Evolutionary conservation across 2,113 vertebrate genomes (phyloP).

Genomic region (Monarcha castaneiventris): DNA sequence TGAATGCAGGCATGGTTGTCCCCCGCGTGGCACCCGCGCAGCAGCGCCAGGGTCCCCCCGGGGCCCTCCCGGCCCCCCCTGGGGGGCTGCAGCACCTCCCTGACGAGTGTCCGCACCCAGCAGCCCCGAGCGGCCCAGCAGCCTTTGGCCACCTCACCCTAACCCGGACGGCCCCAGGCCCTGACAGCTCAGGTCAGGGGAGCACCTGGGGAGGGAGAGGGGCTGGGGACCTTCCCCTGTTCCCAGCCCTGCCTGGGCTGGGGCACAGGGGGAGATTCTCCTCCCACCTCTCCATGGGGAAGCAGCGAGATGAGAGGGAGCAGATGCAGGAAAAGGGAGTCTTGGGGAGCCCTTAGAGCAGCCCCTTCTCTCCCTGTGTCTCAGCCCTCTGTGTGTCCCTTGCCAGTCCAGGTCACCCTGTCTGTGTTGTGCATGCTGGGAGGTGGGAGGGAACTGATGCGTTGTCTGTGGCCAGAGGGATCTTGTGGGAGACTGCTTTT

Average conservation of each 20-base stretch:
- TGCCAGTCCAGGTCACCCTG: not conserved
- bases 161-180: constrained; percentile 31
- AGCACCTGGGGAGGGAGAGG: not conserved
- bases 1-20: constrained; percentile 78
- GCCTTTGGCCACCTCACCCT: constrained; percentile 44
- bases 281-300: not conserved
- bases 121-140: not conserved
- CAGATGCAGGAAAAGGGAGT: not conserved
- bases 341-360: not conserved
- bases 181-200: constrained; percentile 68
- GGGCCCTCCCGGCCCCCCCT: constrained; percentile 56
- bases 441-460: not conserved
- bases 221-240: not conserved
- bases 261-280: not conserved
- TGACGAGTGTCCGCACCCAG: constrained; percentile 71
- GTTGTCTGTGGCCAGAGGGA: accelerated
- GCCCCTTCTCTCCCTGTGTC: not conserved
- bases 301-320: not conserved
- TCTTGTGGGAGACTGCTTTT: not conserved
- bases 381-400: not conserved
- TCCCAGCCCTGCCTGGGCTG: not conserved
- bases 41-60: constrained; percentile 73
- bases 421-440: not conserved
- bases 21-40: constrained; percentile 74
- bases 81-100: constrained; percentile 66